These are phyloP conservation scores for Hofmannophila pseudospretella DNA, from an alignment of 2,888 invertebrate species.

Conservation along the genomic window DNA sequence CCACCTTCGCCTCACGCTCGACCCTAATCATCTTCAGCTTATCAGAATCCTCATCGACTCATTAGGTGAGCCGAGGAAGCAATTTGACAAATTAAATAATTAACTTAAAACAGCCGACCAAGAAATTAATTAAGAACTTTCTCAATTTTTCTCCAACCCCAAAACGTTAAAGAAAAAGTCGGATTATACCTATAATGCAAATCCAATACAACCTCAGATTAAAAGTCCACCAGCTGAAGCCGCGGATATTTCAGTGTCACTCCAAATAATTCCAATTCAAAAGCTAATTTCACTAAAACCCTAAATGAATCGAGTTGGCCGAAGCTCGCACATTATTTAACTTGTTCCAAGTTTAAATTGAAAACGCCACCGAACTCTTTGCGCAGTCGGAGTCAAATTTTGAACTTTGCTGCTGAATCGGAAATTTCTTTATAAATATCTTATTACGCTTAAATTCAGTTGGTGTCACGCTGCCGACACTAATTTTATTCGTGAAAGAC, in stretches of 20 bases:
- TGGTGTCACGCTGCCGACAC: slow-evolving; percentile 77
- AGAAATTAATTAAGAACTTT: not conserved
- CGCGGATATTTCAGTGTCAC: slow-evolving; percentile 53
- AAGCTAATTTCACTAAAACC: slow-evolving; percentile 76
- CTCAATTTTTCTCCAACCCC: not conserved
- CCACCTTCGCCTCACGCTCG: not conserved
- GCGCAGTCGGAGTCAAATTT: slow-evolving; percentile 71
- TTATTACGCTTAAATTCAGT: slow-evolving; percentile 77
- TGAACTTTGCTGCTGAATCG: slow-evolving; percentile 77
- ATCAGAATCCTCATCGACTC: not conserved
- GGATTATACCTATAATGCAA: slow-evolving; percentile 42
- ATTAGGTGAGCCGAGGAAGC: not conserved
- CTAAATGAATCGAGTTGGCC: slow-evolving; percentile 74
- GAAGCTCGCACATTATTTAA: slow-evolving; percentile 75
- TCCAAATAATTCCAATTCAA: slow-evolving; percentile 70
- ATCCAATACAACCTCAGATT: slow-evolving; percentile 28
- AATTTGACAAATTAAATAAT: not conserved
- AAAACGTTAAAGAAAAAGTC: slow-evolving; percentile 29
- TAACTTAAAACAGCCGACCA: not conserved
- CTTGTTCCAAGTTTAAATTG: slow-evolving; percentile 77
- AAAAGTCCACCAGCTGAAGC: slow-evolving; percentile 40
- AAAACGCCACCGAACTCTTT: slow-evolving; percentile 75
- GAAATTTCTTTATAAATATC: slow-evolving; percentile 78
- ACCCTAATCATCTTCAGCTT: not conserved
- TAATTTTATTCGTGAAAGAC: slow-evolving; percentile 75